phyloP scores from a whole-genome alignment of 2,888 invertebrate species.

The Oligia strigilis region DNA sequence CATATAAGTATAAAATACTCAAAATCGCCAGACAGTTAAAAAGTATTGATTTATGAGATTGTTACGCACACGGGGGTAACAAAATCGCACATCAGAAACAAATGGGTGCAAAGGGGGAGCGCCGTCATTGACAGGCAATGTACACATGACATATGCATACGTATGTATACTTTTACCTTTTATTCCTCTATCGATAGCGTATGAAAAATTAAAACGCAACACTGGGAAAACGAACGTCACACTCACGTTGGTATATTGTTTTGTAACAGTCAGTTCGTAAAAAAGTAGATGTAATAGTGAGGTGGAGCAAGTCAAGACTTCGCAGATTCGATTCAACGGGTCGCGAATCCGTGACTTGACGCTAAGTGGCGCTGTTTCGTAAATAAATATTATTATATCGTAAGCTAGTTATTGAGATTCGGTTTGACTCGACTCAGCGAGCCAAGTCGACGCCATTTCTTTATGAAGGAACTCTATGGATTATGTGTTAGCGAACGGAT shows the following conservation, averaged over 20 bases:
- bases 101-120: background rate
- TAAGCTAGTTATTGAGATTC: background rate
- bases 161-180: background rate
- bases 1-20: background rate
- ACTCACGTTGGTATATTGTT: too few relatives aligned
- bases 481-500: background rate
- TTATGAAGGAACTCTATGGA: background rate
- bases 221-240: background rate
- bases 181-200: background rate
- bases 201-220: background rate
- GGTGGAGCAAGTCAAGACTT: background rate
- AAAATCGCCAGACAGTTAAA: too few relatives aligned
- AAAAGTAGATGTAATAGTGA: background rate
- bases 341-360: background rate
- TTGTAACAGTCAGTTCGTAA: background rate
- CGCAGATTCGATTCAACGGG: background rate
- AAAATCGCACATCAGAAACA: constrained; percentile 1
- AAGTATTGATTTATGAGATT: constrained; percentile 7
- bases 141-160: background rate
- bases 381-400: background rate
- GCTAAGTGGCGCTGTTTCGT: too few relatives aligned
- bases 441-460: background rate
- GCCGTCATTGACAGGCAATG: background rate
- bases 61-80: background rate
- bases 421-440: background rate